Base-by-base conservation (phyloP, 2,797 vertebrate genomes). In the Pteropus rufus region DNA sequence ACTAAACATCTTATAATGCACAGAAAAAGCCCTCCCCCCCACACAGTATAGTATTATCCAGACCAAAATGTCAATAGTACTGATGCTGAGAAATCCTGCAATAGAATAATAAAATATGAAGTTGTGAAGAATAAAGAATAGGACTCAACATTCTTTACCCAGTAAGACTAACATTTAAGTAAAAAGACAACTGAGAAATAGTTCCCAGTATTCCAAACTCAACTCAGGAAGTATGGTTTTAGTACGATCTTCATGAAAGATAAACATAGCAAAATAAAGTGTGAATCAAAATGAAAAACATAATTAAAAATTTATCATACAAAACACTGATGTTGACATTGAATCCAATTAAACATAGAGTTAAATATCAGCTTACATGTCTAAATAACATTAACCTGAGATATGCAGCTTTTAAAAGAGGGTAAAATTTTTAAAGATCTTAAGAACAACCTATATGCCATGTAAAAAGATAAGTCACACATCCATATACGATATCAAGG, bases 201-300 rank as follows among this genome's bases (percentile, higher is more conserved):
- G 24, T 80, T 15, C 56, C 39, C 46, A 65, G 21, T 75, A 72
- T 62, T 41, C 18, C 84, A 77, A 56, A 56, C 12, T 56, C 7
- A 67, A 70, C 36, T 76, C 29, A 69, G 60, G 1, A 82, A 76
- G 29, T 19, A 31, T 10, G 9, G 23, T 52, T 9, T 23, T 88
- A n/a, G 2, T 77, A 26, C 83, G 5, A n/a, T 44, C 29, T 67
- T 52, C 34, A 36, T 54, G 31, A 39, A 70, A 69, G 41, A 16
- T 29, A 93, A n/a, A 39, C 5, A 72, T 21, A n/a, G 26, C 15
- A 89, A 93, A 89, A 79, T 72, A 39, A 84, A 84, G 10, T 29
- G 46, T 85, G 15, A 56, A 84, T 46, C n/a, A 65, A 93, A 84
- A 75, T 56, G 9, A 65, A 65, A 84, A 64, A 31, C 5, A 72